Base-by-base conservation (phyloP, 2,113 vertebrate species). In the Beaufortia kweichowensis region DNA sequence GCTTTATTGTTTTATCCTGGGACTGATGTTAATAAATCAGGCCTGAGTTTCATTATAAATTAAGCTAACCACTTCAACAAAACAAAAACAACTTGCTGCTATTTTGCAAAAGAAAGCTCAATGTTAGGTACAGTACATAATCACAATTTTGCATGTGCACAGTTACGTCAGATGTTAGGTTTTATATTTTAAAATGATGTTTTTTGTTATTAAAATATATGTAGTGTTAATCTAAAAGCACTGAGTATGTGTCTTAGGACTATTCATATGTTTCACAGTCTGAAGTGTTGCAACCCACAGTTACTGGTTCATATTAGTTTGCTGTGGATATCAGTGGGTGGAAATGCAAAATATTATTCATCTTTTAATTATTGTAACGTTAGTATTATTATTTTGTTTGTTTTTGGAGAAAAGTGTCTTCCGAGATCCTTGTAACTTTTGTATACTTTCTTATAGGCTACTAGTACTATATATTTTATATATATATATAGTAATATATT, bases 381-480 rank as follows among this genome's bases (percentile, higher is more conserved):
- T 3, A 3, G 11, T 9, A 21, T n/a, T 14, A 65, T 33, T 46
- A 46, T 21, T 39, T 24, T 4, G 2, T n/a, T 11, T 39, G 39
- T 66, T 46, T 35, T 43, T 39, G 4, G 9, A 67, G 35, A 19
- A 60, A 35, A 70, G 55, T 55, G 46, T 62, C 17, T 55, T 78
- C 29, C 31, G 57, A 39, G 31, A 35, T 78, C 17, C 26, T 80
- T 64, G 62, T 67, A 64, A 59, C 14, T 76, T 74, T 82, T 50
- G 33, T 46, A 46, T 55, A 57, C 65, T 69, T 46, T 46, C 4
- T 46, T 46, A 15, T 46, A 5, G 5, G 69, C 75, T 10, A 67
- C 59, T 77, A 81, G 80, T 73, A 74, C 81, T 77, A 81, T 77
- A 43, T 85, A 68, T 85, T 80, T 84, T 81, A 86, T 82, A 82